Base-by-base conservation (phyloP, 1,140 invertebrate species). In the Cotesia vestalis region DNA sequence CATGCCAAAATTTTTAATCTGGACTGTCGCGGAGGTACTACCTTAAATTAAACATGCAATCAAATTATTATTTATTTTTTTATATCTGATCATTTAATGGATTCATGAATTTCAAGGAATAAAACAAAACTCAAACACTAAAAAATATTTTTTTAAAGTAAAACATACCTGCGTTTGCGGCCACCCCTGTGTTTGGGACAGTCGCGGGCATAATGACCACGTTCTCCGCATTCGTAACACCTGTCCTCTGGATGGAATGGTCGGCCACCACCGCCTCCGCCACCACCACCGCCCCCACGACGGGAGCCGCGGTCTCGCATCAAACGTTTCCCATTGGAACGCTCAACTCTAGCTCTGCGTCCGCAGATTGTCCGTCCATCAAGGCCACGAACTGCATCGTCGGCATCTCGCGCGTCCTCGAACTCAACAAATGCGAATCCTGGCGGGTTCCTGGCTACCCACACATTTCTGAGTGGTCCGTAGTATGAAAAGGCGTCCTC, bases 381-480 rank as follows among this genome's bases (percentile, higher is more conserved):
- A 78, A 91, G 79, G 27, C 89, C 91, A 80, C 91, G 89, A 40
- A 96, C 94, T 12, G 96, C 94, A 88, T 99, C 96, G 82, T 96
- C 95, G 5, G 96, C 96, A 88, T 98, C 96, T 73, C 93, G 85
- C 0, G 92, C 89, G 83, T 94, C 92, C 87, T 98, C 96, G 87
- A 96, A 98, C 85, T 98, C 96, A 14, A 98, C 94, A 88, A 98
- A 98, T 11, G 96, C 96, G 89, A 98, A 98, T 46, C 96, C 93
- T 57, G 94, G 94, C 8, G 94, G 94, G 85, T 98, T 97, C 78
- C 96, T 89, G 0, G 96, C 96, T 3, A 98, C 95, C 96, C 95
- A 98, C 17, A 98, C 96, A 88, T 96, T 98, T 75, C 93, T 91
- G 74, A 99, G 87, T 36, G 94, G 93, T 4, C 98, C 98, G 85